Evolutionary conservation across 1,140 invertebrate genomes (phyloP).

Genomic region (Notospermus geniculatus): DNA sequence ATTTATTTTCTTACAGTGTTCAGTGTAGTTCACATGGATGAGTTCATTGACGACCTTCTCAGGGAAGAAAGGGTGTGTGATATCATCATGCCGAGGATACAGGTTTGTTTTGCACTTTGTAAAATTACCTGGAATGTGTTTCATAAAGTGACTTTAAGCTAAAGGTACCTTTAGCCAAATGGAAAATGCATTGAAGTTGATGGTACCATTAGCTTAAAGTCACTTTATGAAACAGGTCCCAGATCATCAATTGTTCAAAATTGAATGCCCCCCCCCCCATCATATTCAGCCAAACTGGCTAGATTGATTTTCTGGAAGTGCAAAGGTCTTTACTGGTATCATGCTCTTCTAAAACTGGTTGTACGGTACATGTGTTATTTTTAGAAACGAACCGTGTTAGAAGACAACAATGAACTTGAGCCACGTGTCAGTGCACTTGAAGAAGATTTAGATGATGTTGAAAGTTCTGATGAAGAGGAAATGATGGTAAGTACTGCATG

Average conservation of each 20-base stretch:
- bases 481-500: conserved; percentile 28
- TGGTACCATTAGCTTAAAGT: too few species aligned
- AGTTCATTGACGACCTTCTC: conserved; percentile 93
- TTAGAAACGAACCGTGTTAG: conserved; percentile 83
- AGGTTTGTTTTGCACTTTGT: conserved; percentile 49
- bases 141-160: too few species aligned
- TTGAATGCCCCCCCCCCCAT: too few species aligned
- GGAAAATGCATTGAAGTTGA: too few species aligned
- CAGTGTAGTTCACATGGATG: conserved; percentile 94
- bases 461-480: conserved; percentile 69
- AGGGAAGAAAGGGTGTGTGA: conserved; percentile 92
- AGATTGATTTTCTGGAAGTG: not conserved
- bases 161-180: too few species aligned
- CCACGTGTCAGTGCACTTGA: conserved; percentile 89
- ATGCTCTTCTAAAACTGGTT: not conserved
- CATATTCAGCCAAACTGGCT: not conserved
- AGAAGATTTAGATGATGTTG: conserved; percentile 72
- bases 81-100: conserved; percentile 92
- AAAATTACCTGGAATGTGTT: too few species aligned
- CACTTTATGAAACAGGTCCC: too few species aligned
- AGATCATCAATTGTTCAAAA: too few species aligned
- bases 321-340: not conserved
- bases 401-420: conserved; percentile 92
- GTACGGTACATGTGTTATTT: conserved; percentile 21
- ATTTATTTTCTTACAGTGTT: conserved; percentile 60